A percentile compares a stretch with the other conserved stretches of the same genome.
phyloP scores from a whole-genome alignment of 1,140 invertebrate genomes.

The silkworm (Bombyx mori) region ASM3026992v2 NC_085114.1:8201501-8202000 shows the following conservation, averaged over 20 bases:
- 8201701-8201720: conserved; percentile 2
- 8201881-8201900: conserved; percentile 9
- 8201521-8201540: too few relatives aligned
- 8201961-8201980: conserved; percentile 9
- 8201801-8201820: conserved; percentile 18
- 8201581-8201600: too few relatives aligned
- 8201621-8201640: too few relatives aligned
- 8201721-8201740: conserved; percentile 15
- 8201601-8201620: too few relatives aligned
- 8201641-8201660: too few relatives aligned
- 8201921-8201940: conserved; percentile 6
- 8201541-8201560: too few relatives aligned
- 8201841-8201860: conserved; percentile 10
- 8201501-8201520: too few relatives aligned
- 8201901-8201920: conserved; percentile 13
- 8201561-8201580: too few relatives aligned
- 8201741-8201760: conserved; percentile 14
- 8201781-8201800: conserved; percentile 13
- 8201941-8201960: conserved; percentile 5
- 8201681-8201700: neutral
- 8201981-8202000: conserved; percentile 17
- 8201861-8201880: conserved; percentile 7
- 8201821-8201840: conserved; percentile 15
- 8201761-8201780: conserved; percentile 17
- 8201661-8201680: too few relatives aligned